These are phyloP conservation scores for Platyscapa corneri DNA, from an alignment of 1,140 invertebrate genomes.

Conservation along the genomic window DNA sequence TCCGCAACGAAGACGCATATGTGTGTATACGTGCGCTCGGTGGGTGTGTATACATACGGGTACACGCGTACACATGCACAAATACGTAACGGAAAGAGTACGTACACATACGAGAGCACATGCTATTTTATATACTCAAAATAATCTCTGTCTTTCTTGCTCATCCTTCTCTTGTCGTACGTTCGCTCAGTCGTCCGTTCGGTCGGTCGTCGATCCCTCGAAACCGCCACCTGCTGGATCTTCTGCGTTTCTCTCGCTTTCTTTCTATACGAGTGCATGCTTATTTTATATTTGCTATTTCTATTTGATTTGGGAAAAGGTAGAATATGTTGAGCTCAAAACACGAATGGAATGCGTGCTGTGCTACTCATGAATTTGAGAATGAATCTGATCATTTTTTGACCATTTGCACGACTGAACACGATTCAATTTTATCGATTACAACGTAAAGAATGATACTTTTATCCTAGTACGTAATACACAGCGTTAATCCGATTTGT, in stretches of 20 bases:
- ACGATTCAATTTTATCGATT: too few relatives aligned
- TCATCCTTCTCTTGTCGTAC: not conserved
- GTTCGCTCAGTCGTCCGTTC: not conserved
- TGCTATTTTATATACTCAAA: slow-evolving; percentile 27
- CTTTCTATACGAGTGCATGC: too few relatives aligned
- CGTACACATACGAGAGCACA: not conserved
- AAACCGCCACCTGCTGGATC: slow-evolving; percentile 46
- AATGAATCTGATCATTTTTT: too few relatives aligned
- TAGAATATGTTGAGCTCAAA: too few relatives aligned
- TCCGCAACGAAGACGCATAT: slow-evolving; percentile 27
- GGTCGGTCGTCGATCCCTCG: slow-evolving; percentile 38
- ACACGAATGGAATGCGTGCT: too few relatives aligned
- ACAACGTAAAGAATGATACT: too few relatives aligned
- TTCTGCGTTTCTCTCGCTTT: slow-evolving; percentile 23
- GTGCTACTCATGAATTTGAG: too few relatives aligned
- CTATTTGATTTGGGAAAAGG: too few relatives aligned
- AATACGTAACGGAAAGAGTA: slow-evolving; percentile 6
- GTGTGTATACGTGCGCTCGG: not conserved
- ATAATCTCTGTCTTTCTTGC: slow-evolving; percentile 18
- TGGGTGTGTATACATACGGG: not conserved
- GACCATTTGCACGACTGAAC: too few relatives aligned
- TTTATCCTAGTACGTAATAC: too few relatives aligned
- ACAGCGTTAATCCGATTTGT: too few relatives aligned
- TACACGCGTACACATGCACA: not conserved
- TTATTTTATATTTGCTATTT: too few relatives aligned